A percentile compares a stretch with the other conserved stretches of the same genome.
Conservation (phyloP, 2,113 vertebrate genomes). For the Fregetta grallaria region DNA sequence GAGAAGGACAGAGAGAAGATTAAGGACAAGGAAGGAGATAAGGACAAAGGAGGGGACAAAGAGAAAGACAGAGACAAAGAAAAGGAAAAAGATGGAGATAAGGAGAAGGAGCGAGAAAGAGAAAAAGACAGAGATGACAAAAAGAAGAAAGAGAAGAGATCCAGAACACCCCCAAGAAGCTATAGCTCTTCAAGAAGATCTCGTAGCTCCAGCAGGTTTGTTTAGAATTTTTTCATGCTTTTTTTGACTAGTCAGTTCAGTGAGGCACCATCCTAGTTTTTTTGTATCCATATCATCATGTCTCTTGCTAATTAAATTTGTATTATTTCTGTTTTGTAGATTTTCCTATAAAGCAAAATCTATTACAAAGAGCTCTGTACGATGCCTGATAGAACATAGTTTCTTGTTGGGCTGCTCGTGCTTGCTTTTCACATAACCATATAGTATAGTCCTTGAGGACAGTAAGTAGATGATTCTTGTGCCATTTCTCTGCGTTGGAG, state of each 20-base stretch:
- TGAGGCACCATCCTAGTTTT: neutral
- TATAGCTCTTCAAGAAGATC: conserved; percentile 79
- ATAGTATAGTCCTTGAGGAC: neutral
- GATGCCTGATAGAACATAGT: neutral
- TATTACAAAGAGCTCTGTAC: neutral
- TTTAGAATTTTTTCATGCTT: neutral
- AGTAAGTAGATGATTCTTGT: neutral
- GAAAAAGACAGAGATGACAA: conserved; percentile 77
- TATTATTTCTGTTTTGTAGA: neutral
- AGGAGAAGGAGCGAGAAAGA: conserved; percentile 58
- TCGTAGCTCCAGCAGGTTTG: conserved; percentile 85
- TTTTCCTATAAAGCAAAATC: neutral
- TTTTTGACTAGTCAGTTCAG: neutral
- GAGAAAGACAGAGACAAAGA: neutral
- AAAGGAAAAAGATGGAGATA: conserved; percentile 53
- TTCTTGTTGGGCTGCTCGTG: neutral
- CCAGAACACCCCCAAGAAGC: conserved; percentile 80
- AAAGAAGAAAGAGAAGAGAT: conserved; percentile 82
- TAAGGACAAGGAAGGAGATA: neutral
- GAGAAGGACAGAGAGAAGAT: neutral
- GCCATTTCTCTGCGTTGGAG: neutral
- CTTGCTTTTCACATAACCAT: neutral
- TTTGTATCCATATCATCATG: neutral
- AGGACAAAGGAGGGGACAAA: neutral
- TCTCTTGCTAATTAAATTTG: neutral